Evolutionary conservation across 2,797 vertebrate species (phyloP), one percentile per base, ranked within the genome.

Genomic region (Poeciliopsis presidionis): DNA sequence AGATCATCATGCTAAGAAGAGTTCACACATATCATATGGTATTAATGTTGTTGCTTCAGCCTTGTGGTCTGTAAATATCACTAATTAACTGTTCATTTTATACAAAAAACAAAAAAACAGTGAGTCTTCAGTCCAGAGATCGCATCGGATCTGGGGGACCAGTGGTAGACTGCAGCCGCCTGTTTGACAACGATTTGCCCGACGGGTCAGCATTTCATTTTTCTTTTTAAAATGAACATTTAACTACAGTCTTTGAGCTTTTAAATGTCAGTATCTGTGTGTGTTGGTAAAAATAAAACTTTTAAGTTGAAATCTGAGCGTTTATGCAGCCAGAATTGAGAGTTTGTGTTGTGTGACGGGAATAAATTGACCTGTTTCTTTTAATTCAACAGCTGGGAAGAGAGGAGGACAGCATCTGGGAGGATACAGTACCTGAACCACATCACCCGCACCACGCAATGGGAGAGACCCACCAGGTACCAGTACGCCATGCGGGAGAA

Each of bases 341-440:
- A 28, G 12, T 30, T 57, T 9, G 39, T 67, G 7, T 51, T 57
- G 2, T 33, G 30, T 46, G 13, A 30, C 28, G 1, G n/a, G 0
- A 71, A 55, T 69, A 16, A 11, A 71, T 55, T 47, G 53, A 18
- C 59, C 76, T 77, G 61, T 93, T 89, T 93, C 76, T 94, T 33
- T 80, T 59, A 74, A 92, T 85, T 78, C 5, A 87, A 79, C 92
- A 99, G 98, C 75, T 99, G 98, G 98, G 98, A 99, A 91, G 98
- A 99, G 92, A 95, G 98, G 77, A 96, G 97, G 84, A 98, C 97
- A 3, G 97, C 97, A 9, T 98, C 97, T 80, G 98, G 98, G 90
- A 96, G 98, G 89, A 99, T 98, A 89, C 98, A 99, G 83, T 99
- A 99, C 91, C 95, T 99, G 85, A 99, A 98, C 91, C 98, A 99